A percentile compares a stretch with the other conserved stretches of the same genome.
Conservation (phyloP, 2,113 vertebrate genomes). For the Callithrix jacchus region DNA sequence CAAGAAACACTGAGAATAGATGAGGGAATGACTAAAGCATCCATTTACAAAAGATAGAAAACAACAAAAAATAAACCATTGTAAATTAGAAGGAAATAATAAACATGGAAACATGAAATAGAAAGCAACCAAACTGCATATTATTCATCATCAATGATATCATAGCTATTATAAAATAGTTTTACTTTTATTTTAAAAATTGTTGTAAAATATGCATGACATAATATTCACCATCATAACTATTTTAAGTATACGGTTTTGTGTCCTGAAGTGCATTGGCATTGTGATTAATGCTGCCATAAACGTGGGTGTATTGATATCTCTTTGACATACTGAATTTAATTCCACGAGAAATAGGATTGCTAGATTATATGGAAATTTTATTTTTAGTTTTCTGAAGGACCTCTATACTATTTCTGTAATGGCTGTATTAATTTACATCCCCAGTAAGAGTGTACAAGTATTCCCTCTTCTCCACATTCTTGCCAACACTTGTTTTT, state of each 20-base stretch:
- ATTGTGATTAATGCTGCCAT: neutral
- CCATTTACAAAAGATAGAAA: neutral
- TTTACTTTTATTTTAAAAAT: neutral
- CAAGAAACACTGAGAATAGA: neutral
- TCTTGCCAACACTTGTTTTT: neutral
- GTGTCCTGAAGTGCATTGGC: neutral
- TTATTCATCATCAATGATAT: neutral
- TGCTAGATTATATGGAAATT: neutral
- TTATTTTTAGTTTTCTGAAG: neutral
- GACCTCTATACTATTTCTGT: neutral
- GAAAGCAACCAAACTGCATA: neutral
- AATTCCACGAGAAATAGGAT: neutral
- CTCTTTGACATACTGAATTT: neutral
- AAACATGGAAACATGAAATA: neutral
- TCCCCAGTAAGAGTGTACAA: neutral
- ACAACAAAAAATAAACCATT: neutral
- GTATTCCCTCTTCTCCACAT: neutral
- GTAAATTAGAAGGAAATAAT: neutral
- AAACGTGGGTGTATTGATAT: neutral
- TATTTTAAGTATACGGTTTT: neutral
- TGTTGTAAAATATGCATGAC: neutral
- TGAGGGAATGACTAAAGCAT: neutral
- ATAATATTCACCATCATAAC: neutral
- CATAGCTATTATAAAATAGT: neutral
- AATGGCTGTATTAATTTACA: neutral